Evolutionary conservation across 2,888 invertebrate species (phyloP).

Genomic region (Drosophila longiperda): DNA sequence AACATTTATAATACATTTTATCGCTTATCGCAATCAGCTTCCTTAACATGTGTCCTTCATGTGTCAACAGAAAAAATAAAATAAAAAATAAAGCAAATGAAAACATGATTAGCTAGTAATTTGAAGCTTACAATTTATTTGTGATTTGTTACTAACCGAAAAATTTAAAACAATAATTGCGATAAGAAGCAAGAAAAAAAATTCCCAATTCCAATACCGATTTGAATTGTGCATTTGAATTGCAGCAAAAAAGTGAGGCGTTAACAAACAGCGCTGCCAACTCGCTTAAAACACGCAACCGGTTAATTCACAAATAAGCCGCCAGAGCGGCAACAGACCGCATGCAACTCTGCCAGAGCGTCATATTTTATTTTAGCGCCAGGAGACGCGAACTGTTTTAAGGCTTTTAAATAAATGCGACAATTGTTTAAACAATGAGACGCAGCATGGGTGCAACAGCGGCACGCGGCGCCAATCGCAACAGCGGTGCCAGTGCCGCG

Average conservation of each 20-base stretch:
- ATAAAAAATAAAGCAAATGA: not conserved
- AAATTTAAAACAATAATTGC: not conserved
- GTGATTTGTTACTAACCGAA: not conserved
- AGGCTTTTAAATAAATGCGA: conserved; percentile 53
- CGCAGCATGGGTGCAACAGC: conserved; percentile 47
- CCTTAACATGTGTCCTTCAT: not conserved
- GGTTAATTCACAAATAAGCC: not conserved
- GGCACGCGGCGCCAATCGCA: conserved; percentile 38
- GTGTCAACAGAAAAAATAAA: not conserved
- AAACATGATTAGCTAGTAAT: not conserved
- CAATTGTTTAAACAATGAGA: conserved; percentile 19
- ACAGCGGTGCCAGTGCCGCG: conserved; percentile 32
- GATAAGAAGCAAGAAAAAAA: not conserved
- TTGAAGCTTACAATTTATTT: not conserved
- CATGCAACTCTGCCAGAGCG: conserved; percentile 51
- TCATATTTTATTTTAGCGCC: conserved; percentile 71
- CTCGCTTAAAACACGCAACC: conserved; percentile 17
- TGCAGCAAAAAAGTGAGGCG: conserved; percentile 3
- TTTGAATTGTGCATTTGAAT: conserved; percentile 46
- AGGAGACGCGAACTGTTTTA: conserved; percentile 44
- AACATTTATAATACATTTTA: not conserved
- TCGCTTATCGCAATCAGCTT: not conserved
- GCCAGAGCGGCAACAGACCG: conserved; percentile 12
- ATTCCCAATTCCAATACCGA: not conserved
- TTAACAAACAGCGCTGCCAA: conserved; percentile 30